Evolutionary conservation across 2,113 vertebrate species (phyloP), one percentile per base, ranked within the genome.

Genomic region (Ornithorhynchus anatinus): DNA sequence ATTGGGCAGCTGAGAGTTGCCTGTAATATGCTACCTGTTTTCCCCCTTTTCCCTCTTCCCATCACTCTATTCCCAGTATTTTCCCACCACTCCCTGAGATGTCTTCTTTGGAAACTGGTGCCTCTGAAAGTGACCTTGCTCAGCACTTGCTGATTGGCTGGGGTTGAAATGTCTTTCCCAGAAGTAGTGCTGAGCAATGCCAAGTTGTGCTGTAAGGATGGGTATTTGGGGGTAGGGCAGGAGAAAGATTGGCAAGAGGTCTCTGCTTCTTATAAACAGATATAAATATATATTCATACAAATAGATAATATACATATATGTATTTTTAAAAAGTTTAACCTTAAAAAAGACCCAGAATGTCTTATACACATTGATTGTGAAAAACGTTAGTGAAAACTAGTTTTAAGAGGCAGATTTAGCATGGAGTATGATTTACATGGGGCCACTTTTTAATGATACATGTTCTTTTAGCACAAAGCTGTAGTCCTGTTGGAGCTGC

Each of bases 391-490:
- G 65, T 69, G 72, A 84, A 67, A 78, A 56, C 53, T 25, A 84
- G 82, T 66, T 78, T 82, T 72, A 66, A 84, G 72, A 86, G 63
- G 47, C 72, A 61, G 65, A 43, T 88, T 89, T 68, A 33, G 43
- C 80, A 76, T 77, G 79, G 81, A 82, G n/a, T 47, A 78, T 39
- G 82, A 80, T 89, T 89, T 87, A 75, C 85, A 84, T 86, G 87
- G 35, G 42, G 66, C 52, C 59, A 65, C 84, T 90, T 87, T 73
- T 64, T 86, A 84, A 75, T 86, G 88, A 88, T 85, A 77, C 22
- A 12, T 80, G 72, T 75, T 87, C 82, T 91, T 89, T 85, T 80
- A 86, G 74, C 72, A 87, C 65, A 76, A 79, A 88, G 64, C 75
- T 80, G 69, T 77, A 86, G 89, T 82, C 73, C 75, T 56, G 78